Percentiles rank a stretch among this genome's conserved stretches.
Evolutionary conservation across 92 coral and sea anemone species (phyloP).

Genomic region (Palythoa heliodiscus): DNA sequence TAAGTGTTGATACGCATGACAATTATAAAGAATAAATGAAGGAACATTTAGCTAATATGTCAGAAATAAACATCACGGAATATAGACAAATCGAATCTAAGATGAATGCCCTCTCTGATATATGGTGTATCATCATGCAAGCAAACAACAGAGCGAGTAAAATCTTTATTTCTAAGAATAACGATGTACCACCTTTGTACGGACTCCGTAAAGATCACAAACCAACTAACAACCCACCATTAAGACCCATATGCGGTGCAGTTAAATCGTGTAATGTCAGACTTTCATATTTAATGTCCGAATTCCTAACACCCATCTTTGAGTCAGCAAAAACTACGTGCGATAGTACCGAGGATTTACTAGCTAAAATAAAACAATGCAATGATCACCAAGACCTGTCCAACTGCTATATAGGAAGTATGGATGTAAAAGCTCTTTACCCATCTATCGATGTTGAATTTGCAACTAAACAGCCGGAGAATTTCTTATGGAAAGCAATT

Average conservation of each 20-base stretch:
- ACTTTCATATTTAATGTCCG: background rate
- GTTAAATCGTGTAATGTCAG: background rate
- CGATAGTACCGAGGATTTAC: background rate
- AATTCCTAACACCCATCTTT: background rate
- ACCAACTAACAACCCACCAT: background rate
- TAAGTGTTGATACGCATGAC: background rate
- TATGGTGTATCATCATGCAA: background rate
- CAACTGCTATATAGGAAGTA: background rate
- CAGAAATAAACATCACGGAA: background rate
- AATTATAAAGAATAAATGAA: background rate
- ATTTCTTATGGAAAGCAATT: too few relatives aligned
- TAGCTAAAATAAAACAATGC: background rate
- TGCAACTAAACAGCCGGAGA: too few relatives aligned
- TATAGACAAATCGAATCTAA: background rate
- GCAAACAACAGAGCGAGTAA: background rate
- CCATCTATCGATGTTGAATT: too few relatives aligned
- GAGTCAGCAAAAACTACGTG: background rate
- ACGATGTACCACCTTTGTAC: background rate
- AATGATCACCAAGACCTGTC: background rate
- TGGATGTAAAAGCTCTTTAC: too few relatives aligned
- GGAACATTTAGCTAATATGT: conserved; percentile 2
- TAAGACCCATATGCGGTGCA: background rate
- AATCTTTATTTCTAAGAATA: too few relatives aligned
- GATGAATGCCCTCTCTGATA: background rate
- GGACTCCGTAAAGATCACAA: conserved; percentile 2